Percentiles rank a stretch among this genome's conserved stretches.
These are phyloP conservation scores for Cherax quadricarinatus DNA, from an alignment of 1,140 invertebrate species.

Conservation along the genomic window DNA sequence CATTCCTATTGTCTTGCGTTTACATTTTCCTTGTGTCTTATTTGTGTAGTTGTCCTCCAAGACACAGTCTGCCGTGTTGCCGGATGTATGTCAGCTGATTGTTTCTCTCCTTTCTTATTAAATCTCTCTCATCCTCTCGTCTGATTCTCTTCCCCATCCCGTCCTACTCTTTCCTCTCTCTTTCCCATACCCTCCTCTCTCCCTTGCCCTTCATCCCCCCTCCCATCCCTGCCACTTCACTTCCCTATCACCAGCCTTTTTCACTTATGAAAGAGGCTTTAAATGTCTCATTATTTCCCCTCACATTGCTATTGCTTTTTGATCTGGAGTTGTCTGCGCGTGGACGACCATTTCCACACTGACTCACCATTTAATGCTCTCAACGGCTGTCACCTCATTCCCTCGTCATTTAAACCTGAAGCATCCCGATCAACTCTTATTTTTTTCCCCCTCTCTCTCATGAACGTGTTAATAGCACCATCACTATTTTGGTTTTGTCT, in stretches of 20 bases:
- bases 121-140: too few species aligned
- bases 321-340: background rate
- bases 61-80: too few species aligned
- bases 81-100: too few species aligned
- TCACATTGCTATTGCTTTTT: slow-evolving; percentile 20
- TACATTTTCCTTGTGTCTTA: too few species aligned
- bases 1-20: background rate
- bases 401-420: background rate
- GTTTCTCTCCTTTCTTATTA: too few species aligned
- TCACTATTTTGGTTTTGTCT: too few species aligned
- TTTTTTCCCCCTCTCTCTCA: background rate
- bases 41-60: too few species aligned
- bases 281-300: slow-evolving; percentile 15
- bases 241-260: background rate
- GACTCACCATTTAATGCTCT: background rate
- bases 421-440: background rate
- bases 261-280: background rate
- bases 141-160: background rate
- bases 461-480: too few species aligned
- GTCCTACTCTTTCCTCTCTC: background rate
- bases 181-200: background rate
- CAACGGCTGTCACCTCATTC: background rate
- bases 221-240: background rate
- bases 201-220: background rate
- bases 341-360: background rate